Evolutionary conservation across 2,888 invertebrate genomes (phyloP).

Genomic region (Drosophila neonasuta): DNA sequence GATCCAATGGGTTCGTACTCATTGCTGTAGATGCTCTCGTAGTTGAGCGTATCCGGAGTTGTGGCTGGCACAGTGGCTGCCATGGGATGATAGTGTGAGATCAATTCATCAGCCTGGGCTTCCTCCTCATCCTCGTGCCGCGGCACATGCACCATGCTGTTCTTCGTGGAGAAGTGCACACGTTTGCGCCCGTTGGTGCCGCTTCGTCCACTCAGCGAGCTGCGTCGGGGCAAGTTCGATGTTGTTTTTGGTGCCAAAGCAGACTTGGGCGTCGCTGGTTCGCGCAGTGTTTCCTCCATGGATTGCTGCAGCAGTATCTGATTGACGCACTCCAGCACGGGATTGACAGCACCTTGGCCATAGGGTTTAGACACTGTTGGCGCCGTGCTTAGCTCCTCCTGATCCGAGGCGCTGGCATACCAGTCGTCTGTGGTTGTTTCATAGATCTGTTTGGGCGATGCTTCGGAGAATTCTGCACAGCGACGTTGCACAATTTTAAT

Average conservation of each 20-base stretch:
- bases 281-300: slow-evolving; percentile 83
- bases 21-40: slow-evolving; percentile 88
- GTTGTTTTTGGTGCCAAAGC: slow-evolving; percentile 35
- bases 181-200: slow-evolving; percentile 82
- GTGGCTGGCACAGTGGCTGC: slow-evolving; percentile 25
- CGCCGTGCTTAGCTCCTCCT: slow-evolving; percentile 84
- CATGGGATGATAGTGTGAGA: slow-evolving; percentile 66
- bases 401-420: slow-evolving; percentile 91
- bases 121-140: slow-evolving; percentile 76
- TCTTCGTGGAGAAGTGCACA: slow-evolving; percentile 86
- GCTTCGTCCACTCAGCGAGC: slow-evolving; percentile 71
- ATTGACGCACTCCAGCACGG: slow-evolving; percentile 93
- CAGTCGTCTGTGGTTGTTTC: slow-evolving; percentile 86
- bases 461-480: slow-evolving; percentile 79
- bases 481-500: slow-evolving; percentile 70
- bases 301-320: slow-evolving; percentile 90
- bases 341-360: slow-evolving; percentile 87
- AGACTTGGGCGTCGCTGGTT: slow-evolving; percentile 54
- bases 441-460: slow-evolving; percentile 80
- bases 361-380: slow-evolving; percentile 75
- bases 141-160: slow-evolving; percentile 84
- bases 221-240: slow-evolving; percentile 66
- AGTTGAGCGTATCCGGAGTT: slow-evolving; percentile 81
- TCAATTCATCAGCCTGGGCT: slow-evolving; percentile 37
- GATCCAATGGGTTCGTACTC: slow-evolving; percentile 87